Conservation (phyloP, 2,888 invertebrate genomes). For the Cryptophagus acutangulus region DNA sequence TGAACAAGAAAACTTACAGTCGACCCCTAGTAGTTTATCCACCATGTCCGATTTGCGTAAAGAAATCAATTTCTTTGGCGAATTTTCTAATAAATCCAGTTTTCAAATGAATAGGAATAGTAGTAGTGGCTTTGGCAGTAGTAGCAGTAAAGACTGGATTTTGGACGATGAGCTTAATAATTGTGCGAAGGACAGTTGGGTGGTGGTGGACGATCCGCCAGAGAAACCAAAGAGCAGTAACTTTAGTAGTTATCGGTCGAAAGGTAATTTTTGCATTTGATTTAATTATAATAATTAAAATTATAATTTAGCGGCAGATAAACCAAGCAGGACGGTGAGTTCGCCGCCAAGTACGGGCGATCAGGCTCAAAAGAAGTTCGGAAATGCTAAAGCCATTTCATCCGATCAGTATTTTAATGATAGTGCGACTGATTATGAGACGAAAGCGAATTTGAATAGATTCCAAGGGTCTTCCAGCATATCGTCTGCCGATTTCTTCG, state of each 20-base stretch:
- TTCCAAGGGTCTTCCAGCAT: slow-evolving; percentile 95
- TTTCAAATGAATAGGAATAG: slow-evolving; percentile 59
- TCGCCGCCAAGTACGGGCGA: slow-evolving; percentile 42
- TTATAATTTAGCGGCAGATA: slow-evolving; percentile 13
- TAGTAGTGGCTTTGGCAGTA: slow-evolving; percentile 10
- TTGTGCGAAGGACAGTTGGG: slow-evolving; percentile 41
- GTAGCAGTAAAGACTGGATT: slow-evolving; percentile 21
- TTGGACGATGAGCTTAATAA: slow-evolving; percentile 4
- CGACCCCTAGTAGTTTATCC: slow-evolving; percentile 46
- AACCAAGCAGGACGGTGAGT: slow-evolving; percentile 22
- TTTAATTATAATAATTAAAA: neutral
- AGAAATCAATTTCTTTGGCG: slow-evolving; percentile 50
- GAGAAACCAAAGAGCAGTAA: slow-evolving; percentile 31
- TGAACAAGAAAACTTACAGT: slow-evolving; percentile 69
- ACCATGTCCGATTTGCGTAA: slow-evolving; percentile 42
- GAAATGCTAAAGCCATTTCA: slow-evolving; percentile 94
- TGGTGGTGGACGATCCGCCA: slow-evolving; percentile 45
- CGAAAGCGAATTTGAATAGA: slow-evolving; percentile 57
- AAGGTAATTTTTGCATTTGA: slow-evolving; percentile 11
- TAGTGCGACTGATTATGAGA: slow-evolving; percentile 55
- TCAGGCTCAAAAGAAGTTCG: slow-evolving; percentile 92
- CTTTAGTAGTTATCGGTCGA: slow-evolving; percentile 10
- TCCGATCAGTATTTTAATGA: slow-evolving; percentile 95
- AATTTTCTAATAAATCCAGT: slow-evolving; percentile 50
- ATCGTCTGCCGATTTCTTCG: slow-evolving; percentile 93